Percentiles rank a stretch among this genome's conserved stretches.
Evolutionary conservation across 1,140 invertebrate species (phyloP).

Genomic region (Calliopsis andreniformis): DNA sequence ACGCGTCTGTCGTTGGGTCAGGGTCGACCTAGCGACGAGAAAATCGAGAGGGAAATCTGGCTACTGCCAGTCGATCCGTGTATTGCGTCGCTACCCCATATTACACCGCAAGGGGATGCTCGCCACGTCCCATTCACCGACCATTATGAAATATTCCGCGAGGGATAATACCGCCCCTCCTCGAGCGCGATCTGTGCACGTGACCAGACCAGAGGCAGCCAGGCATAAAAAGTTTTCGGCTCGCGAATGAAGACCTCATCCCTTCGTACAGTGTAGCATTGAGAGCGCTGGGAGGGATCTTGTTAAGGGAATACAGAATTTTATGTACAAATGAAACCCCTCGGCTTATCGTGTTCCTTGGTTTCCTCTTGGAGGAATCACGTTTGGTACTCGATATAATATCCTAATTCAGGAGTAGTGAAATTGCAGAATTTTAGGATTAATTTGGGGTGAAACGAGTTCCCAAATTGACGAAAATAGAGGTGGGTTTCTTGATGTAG

Average conservation of each 20-base stretch:
- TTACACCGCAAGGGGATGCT: slow-evolving; percentile 36
- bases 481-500: no score
- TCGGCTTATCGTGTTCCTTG: slow-evolving; percentile 22
- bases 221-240: slow-evolving; percentile 3
- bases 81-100: slow-evolving; percentile 40
- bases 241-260: no score
- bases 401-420: no score
- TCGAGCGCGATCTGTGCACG: not conserved
- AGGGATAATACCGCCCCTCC: slow-evolving; percentile 3
- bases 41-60: slow-evolving; percentile 67
- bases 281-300: slow-evolving; percentile 7
- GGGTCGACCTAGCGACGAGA: slow-evolving; percentile 57
- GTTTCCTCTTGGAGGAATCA: slow-evolving; percentile 22
- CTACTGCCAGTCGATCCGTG: slow-evolving; percentile 58
- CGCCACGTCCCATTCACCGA: slow-evolving; percentile 26
- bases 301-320: slow-evolving; percentile 14
- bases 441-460: no score
- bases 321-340: not conserved
- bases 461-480: no score
- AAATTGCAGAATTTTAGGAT: no score
- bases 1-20: slow-evolving; percentile 62
- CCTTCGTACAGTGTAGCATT: not conserved
- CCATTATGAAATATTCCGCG: slow-evolving; percentile 44
- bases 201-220: not conserved
- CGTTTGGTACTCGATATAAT: no score